phyloP scores from a whole-genome alignment of 2,888 invertebrate genomes.

The Synanthedon vespiformis region DNA sequence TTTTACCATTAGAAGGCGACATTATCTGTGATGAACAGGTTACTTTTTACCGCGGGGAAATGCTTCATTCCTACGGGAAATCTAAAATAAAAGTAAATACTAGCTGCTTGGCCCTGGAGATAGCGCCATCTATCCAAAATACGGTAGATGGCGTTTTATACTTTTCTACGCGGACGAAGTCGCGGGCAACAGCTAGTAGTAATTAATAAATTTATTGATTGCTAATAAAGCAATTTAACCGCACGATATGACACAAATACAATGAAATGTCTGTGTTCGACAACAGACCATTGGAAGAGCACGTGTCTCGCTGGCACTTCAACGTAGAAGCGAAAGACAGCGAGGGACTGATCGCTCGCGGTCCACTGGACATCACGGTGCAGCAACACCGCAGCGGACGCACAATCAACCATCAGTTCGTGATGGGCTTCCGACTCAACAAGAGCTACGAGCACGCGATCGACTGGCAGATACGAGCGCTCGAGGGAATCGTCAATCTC shows the following conservation, averaged over 20 bases:
- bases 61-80: too few species aligned
- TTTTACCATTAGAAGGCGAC: too few species aligned
- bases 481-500: slow-evolving; percentile 69
- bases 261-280: slow-evolving; percentile 7
- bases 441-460: slow-evolving; percentile 72
- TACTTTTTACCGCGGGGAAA: too few species aligned
- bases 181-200: too few species aligned
- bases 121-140: too few species aligned
- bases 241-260: too few species aligned
- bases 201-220: neutral
- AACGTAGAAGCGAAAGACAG: slow-evolving; percentile 84
- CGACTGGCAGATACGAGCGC: slow-evolving; percentile 81
- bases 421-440: slow-evolving; percentile 70
- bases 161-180: too few species aligned
- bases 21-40: too few species aligned
- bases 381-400: slow-evolving; percentile 85
- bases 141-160: too few species aligned
- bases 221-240: neutral
- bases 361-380: slow-evolving; percentile 81
- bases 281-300: slow-evolving; percentile 83
- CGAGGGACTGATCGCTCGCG: slow-evolving; percentile 78
- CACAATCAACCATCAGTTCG: slow-evolving; percentile 86
- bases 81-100: too few species aligned
- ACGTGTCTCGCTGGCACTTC: slow-evolving; percentile 86
- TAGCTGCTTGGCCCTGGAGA: too few species aligned